These are phyloP conservation scores for Rhingia rostrata DNA, from an alignment of 2,888 invertebrate genomes.

Conservation along the genomic window DNA sequence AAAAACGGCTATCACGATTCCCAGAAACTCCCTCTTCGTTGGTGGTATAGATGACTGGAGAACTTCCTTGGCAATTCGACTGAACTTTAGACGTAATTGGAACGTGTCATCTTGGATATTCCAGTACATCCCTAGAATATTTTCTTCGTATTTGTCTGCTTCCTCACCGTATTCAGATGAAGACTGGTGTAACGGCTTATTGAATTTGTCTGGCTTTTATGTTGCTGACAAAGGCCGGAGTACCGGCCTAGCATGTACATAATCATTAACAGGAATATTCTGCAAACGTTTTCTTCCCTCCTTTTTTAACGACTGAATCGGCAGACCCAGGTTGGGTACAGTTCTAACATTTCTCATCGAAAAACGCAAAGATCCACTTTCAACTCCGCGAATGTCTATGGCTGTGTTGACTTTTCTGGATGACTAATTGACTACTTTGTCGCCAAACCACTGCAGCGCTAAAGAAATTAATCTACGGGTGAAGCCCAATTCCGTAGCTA, in stretches of 20 bases:
- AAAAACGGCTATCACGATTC: constrained; percentile 32
- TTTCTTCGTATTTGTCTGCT: constrained; percentile 31
- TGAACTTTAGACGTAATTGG: constrained; percentile 30
- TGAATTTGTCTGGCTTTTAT: constrained; percentile 38
- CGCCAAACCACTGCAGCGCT: too few species aligned
- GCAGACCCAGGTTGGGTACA: too few species aligned
- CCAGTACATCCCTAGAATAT: constrained; percentile 75
- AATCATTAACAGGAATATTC: background rate
- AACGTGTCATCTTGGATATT: constrained; percentile 65
- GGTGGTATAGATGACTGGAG: constrained; percentile 8
- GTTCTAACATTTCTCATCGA: too few species aligned
- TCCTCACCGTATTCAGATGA: constrained; percentile 22
- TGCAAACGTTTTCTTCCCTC: too few species aligned
- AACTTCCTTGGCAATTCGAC: constrained; percentile 7
- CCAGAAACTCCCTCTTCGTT: constrained; percentile 33
- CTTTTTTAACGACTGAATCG: too few species aligned
- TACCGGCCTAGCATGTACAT: background rate
- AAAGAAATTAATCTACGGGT: too few species aligned
- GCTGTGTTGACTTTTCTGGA: too few species aligned
- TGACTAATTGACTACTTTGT: too few species aligned
- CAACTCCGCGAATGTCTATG: too few species aligned
- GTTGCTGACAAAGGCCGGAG: constrained; percentile 19
- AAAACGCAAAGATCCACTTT: too few species aligned
- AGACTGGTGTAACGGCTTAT: background rate
- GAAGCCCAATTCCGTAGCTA: too few species aligned